Evolutionary conservation across 2,888 invertebrate genomes (phyloP), one percentile per base, ranked within the genome.

Genomic region (Erynnis tages): DNA sequence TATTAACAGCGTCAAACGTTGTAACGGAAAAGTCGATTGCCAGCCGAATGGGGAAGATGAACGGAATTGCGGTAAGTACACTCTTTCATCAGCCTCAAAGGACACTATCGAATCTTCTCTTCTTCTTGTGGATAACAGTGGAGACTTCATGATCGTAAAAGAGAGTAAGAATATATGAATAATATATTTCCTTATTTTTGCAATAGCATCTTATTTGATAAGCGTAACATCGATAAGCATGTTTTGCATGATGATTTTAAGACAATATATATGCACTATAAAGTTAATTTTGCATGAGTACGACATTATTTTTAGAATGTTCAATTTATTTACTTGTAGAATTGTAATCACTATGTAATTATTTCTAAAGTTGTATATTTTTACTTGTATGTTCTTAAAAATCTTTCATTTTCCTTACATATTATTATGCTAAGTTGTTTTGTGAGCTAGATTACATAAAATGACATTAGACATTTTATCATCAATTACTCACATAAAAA

Each of bases 11-110:
- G 88, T 89, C 41, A 90, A 91, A 60, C 86, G 91, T 65, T 96
- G 96, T 79, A 91, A 95, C 73, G 91, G 91, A 61, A 71, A 76
- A 50, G 68, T 63, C 59, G 92, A 94, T 71, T 94, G 94, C 76
- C 62, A 49, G 25, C 72, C 81, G 17, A 87, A 90, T 68, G 91
- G 91, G 54, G 92, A 91, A 64, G 94, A 94, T 66, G 94, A 94
- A 77, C 66, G 66, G 46, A 85, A 88, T 60, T 92, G 92, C 64
- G 90, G 90, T 82, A 74, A 70, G 74, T 73, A 17, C n/a, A n/a
- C n/a, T n/a, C n/a, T n/a, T n/a, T n/a, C n/a, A n/a, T n/a, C n/a
- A n/a, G n/a, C n/a, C n/a, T n/a, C n/a, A n/a, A n/a, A n/a, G n/a
- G n/a, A n/a, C n/a, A n/a, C n/a, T 37, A 19, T 53, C 41, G 32